Conservation (phyloP, 92 coral and sea anemone genomes). For the Zoanthus gigantus region DNA sequence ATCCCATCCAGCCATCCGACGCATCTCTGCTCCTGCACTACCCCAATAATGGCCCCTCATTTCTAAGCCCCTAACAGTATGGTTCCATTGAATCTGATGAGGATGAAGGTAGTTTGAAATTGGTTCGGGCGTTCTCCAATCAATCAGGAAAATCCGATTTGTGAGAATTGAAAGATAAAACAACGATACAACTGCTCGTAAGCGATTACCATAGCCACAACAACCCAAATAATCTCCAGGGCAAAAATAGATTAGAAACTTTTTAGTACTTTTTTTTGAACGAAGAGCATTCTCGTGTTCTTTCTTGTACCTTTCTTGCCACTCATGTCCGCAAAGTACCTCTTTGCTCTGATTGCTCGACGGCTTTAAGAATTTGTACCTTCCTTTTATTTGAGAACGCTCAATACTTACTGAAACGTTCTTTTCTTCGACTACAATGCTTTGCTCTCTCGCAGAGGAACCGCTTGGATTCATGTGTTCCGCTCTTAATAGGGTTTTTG, state of each 20-base stretch:
- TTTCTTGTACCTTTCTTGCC: constrained; percentile 80
- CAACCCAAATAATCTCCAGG: constrained; percentile 82
- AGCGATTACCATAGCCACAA: constrained; percentile 93
- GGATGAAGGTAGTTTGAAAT: constrained; percentile 80
- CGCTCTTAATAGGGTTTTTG: neutral
- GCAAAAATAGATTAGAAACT: constrained; percentile 78
- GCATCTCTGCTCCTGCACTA: constrained; percentile 70
- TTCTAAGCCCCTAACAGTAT: constrained; percentile 68
- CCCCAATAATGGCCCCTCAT: constrained; percentile 89
- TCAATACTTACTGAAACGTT: neutral
- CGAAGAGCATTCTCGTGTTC: constrained; percentile 68
- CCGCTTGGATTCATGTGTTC: neutral
- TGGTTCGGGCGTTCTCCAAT: constrained; percentile 90
- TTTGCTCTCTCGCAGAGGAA: neutral
- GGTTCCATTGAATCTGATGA: constrained; percentile 86
- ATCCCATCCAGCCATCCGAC: constrained; percentile 79
- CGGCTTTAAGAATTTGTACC: neutral
- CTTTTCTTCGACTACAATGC: neutral
- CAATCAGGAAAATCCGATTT: constrained; percentile 86
- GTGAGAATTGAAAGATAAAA: constrained; percentile 88
- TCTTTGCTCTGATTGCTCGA: neutral
- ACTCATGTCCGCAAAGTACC: constrained; percentile 73
- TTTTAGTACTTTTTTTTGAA: constrained; percentile 38
- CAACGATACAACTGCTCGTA: constrained; percentile 75
- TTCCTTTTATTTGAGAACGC: neutral